Base-by-base conservation (phyloP, 2,113 vertebrate species). In the Megatriorchis doriae region DNA sequence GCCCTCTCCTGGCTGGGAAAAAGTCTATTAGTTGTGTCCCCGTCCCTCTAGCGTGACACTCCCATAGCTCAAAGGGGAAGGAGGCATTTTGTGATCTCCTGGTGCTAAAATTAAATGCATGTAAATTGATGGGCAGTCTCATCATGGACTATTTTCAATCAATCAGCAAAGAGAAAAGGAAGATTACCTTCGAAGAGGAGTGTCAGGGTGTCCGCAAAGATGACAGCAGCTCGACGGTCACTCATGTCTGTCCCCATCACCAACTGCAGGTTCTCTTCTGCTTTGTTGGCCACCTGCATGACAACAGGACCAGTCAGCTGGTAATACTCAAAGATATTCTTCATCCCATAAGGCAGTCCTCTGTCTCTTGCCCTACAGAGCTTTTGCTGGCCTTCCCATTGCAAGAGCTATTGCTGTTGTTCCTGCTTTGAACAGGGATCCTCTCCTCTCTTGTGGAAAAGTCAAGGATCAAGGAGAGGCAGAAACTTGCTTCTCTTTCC, bases 131-230 rank as follows among this genome's bases (percentile, higher is more conserved):
- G 14, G 68, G 34, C 22, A 36, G 13, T 26, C 55, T 78, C 75
- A 43, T 53, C 17, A 40, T 0, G 2, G 25, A 38, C 11, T 61
- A 18, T n/a, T 91, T 43, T 17, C 27, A 84, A 58, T 34, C 55
- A 8, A 16, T 16, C 52, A 20, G 43, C 50, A 52, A 72, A 45
- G 67, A 65, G n/a, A 8, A 38, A 62, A 84, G 43, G 62, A 36
- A 52, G 32, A 90, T 98, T 89, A 99, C 99, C 99, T 98, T 99
- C 99, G 8, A 99, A 98, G 31, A 99, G 98, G 68, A 99, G 98
- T 0, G 99, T 99, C 80, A 99, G 98, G 2, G 99, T 99, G 86
- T 99, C 99, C 29, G 99, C 99, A 95, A 99, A 99, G 79, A 99
- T 98, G 78, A 99, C 97, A 9, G 98, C 98, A 26, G 99, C 99